Percentiles rank a stretch among this genome's conserved stretches.
phyloP scores from a whole-genome alignment of 2,113 vertebrate genomes.

The Lamprotornis superbus region DNA sequence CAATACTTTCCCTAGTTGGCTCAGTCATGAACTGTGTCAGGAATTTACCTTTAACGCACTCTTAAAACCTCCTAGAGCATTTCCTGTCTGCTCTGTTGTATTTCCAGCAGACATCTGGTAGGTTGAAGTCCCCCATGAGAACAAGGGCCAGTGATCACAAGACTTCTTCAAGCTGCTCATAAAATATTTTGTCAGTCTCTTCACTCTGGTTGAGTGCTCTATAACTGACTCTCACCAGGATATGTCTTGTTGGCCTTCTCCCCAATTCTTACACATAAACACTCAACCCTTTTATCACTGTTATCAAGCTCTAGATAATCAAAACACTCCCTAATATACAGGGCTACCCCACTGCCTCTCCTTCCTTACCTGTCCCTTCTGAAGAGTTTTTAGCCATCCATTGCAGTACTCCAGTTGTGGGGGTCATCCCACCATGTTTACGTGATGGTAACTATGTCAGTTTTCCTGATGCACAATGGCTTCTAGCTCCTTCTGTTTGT shows the following conservation, averaged over 20 bases:
- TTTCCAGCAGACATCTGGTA: too few relatives aligned
- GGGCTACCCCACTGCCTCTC: neutral
- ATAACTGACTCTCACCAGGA: neutral
- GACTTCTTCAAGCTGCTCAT: neutral
- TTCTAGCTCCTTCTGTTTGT: neutral
- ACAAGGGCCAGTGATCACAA: neutral
- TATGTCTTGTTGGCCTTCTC: neutral
- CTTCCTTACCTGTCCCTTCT: neutral
- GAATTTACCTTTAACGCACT: too few relatives aligned
- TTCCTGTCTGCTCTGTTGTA: too few relatives aligned
- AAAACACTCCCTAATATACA: neutral
- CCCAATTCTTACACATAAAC: neutral
- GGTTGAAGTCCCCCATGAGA: neutral
- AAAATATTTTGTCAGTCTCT: neutral
- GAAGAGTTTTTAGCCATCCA: neutral
- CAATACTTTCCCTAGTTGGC: too few relatives aligned
- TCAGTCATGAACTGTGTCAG: too few relatives aligned
- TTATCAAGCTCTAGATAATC: neutral
- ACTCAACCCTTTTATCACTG: neutral
- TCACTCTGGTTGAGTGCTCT: neutral
- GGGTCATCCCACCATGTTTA: neutral
- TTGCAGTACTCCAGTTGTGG: neutral
- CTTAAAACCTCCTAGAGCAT: too few relatives aligned
- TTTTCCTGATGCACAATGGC: neutral
- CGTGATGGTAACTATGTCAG: neutral